Base-by-base conservation (phyloP, 2,113 vertebrate species). In the Myiopsitta monachus region DNA sequence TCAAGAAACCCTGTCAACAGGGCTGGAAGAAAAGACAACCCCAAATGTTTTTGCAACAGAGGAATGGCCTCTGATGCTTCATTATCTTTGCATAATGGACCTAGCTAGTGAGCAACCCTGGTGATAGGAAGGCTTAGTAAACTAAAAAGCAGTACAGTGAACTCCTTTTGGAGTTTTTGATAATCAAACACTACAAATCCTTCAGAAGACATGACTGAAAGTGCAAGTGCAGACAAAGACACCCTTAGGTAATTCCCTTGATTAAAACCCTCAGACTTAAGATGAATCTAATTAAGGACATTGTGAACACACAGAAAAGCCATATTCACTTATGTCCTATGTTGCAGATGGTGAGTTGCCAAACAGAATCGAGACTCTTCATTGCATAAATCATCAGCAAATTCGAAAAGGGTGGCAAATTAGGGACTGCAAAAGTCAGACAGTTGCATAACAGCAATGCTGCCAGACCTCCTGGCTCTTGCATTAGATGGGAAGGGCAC, bases 161-260 rank as follows among this genome's bases (percentile, higher is more conserved):
- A 52, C 74, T 93, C 67, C 52, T 94, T 78, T 72, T 66, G 63
- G 39, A 88, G 51, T 68, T 87, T 87, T 91, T 88, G 74, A 88
- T 87, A 94, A 79, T 87, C 88, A 94, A 95, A 94, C 76, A 64
- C 43, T 86, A 87, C 49, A 89, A 91, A 81, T 62, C 84, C 87
- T 89, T 83, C 11, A 2, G 86, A 95, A 88, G 88, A 55, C 72
- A 72, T 36, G 54, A 88, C 70, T 93, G 80, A 93, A 96, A 96
- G 67, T 73, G 82, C 61, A 84, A 88, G 83, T 43, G 59, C 47
- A 96, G 92, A 91, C 31, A 91, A 90, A 73, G 55, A 46, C 43
- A 57, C 88, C 85, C 84, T 93, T 87, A 79, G 92, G 91, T 96
- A 97, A 96, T 94, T 96, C 72, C 62, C 87, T 55, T 85, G 92